Base-by-base conservation (phyloP, 2,113 vertebrate species). In the Paracanthobrama guichenoti region DNA sequence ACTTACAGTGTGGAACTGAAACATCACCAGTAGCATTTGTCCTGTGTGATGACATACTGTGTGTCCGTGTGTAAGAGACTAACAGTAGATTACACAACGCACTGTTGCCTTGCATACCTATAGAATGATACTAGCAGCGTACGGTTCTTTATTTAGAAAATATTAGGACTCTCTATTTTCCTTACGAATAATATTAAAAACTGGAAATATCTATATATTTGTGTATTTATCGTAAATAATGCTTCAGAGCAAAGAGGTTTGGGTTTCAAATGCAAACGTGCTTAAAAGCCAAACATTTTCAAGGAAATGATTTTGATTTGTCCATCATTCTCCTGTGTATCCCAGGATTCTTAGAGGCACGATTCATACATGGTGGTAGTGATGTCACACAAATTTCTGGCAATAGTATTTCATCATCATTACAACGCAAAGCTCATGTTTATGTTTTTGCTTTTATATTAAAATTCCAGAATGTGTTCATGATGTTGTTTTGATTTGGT, bases 171-270 rank as follows among this genome's bases (percentile, higher is more conserved):
- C 57, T 81, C 84, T 89, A 88, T 90, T 91, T 91, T 91, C 62
- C 60, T 90, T 87, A 81, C 82, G 57, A 85, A 46, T 69, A 86
- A 86, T 18, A 83, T 80, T 75, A 75, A 80, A 85, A 81, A 82
- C 57, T 66, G 71, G 62, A 79, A 66, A 86, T 84, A 89, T 16
- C 2, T 90, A 87, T 93, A 91, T 92, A 92, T 92, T 92, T 91
- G 83, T 90, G 89, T 90, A 87, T 91, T 89, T 84, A 91, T 66
- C 24, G 90, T 89, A 86, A 90, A 88, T 84, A 86, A 84, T 84
- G 77, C 84, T 88, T 88, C 60, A 46, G 66, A 72, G 79, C 67
- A 82, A 69, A 50, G 28, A 24, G 35, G 73, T 64, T 74, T 64
- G 67, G 16, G 79, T 59, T 84, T 28, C 64, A 84, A 59, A 20